Evolutionary conservation across 2,888 invertebrate species (phyloP).

Genomic region (Drosophila nigricruria): DNA sequence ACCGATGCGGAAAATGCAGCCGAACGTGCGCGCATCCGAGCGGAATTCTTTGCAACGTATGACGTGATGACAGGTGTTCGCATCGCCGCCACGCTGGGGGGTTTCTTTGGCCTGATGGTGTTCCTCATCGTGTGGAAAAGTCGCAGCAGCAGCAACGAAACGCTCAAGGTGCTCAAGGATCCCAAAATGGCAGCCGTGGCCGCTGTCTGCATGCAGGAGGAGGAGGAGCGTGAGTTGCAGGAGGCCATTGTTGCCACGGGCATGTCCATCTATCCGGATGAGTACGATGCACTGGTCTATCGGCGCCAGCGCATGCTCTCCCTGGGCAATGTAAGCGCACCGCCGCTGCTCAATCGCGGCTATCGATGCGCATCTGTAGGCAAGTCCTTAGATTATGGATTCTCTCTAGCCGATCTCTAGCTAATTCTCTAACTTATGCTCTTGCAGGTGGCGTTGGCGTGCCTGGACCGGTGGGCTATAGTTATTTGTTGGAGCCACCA

Average conservation of each 20-base stretch:
- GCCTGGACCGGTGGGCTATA: conserved; percentile 90
- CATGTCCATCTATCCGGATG: conserved; percentile 86
- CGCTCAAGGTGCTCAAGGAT: conserved; percentile 90
- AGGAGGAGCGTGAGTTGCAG: conserved; percentile 91
- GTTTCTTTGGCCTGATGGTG: conserved; percentile 96
- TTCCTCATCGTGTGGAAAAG: conserved; percentile 96
- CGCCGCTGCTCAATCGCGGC: conserved; percentile 86
- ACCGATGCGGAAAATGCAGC: conserved; percentile 83
- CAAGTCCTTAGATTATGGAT: conserved; percentile 51
- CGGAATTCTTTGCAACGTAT: conserved; percentile 95
- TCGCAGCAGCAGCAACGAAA: conserved; percentile 91
- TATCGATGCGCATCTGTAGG: conserved; percentile 88
- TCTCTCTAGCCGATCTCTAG: neutral
- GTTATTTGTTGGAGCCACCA: conserved; percentile 89
- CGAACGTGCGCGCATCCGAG: conserved; percentile 90
- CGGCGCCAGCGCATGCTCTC: conserved; percentile 87
- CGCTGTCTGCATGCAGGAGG: conserved; percentile 91
- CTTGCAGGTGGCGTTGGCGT: conserved; percentile 85
- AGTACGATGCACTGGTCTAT: conserved; percentile 86
- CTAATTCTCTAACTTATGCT: neutral
- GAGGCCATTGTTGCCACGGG: conserved; percentile 90
- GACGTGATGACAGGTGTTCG: conserved; percentile 97
- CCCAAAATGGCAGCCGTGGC: conserved; percentile 92
- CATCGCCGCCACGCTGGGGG: conserved; percentile 95
- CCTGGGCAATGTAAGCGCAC: conserved; percentile 89